phyloP scores from a whole-genome alignment of 2,797 vertebrate species.

The Macroramphosus scolopax region DNA sequence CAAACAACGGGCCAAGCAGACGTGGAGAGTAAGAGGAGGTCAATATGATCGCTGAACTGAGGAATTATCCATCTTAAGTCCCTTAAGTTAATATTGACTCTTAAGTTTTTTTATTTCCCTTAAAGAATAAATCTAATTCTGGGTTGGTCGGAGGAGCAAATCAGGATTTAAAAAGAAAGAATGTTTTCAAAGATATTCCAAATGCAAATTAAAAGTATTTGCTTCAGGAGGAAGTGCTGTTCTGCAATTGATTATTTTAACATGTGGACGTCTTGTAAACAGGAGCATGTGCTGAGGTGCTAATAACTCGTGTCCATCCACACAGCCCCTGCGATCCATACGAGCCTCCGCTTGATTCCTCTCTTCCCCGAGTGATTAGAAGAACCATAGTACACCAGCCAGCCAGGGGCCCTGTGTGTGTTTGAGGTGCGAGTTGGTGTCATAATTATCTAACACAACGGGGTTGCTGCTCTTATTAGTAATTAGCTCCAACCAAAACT shows the following conservation, averaged over 20 bases:
- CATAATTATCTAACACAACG: constrained; percentile 93
- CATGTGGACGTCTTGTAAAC: background rate
- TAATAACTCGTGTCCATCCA: constrained; percentile 37
- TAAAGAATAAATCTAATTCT: constrained; percentile 57
- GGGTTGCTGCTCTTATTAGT: constrained; percentile 93
- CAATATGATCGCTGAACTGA: constrained; percentile 70
- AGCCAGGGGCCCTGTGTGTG: constrained; percentile 74
- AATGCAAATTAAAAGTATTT: no score
- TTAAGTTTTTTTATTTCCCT: constrained; percentile 67
- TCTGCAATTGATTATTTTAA: background rate
- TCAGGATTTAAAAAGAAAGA: background rate
- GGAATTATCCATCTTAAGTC: constrained; percentile 64
- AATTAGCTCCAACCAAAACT: constrained; percentile 91
- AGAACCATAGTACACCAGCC: constrained; percentile 80
- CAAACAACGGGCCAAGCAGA: constrained; percentile 69
- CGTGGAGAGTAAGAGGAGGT: constrained; percentile 67
- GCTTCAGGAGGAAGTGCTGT: no score
- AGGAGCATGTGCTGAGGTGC: constrained; percentile 12
- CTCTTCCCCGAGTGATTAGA: constrained; percentile 69
- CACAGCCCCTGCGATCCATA: constrained; percentile 29
- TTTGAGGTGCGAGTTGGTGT: constrained; percentile 81
- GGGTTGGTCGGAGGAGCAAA: constrained; percentile 15
- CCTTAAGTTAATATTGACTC: constrained; percentile 64
- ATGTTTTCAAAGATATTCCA: no score
- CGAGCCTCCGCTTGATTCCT: constrained; percentile 56